phyloP scores from a whole-genome alignment of 2,888 invertebrate species.

The Lymantria monacha region DNA sequence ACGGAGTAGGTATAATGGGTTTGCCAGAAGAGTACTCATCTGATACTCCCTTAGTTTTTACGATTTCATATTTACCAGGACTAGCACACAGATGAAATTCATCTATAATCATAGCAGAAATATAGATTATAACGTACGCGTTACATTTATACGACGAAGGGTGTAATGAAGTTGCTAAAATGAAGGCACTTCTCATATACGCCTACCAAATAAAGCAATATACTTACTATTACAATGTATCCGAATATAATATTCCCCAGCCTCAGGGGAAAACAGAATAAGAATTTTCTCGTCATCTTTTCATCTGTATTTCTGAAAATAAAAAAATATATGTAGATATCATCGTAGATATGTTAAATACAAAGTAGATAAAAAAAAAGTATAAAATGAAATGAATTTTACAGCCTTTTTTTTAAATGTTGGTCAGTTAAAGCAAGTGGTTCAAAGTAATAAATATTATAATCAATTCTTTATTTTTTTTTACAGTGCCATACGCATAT shows the following conservation, averaged over 20 bases:
- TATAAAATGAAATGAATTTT: neutral
- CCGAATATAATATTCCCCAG: slow-evolving; percentile 73
- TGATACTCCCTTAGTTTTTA: no score
- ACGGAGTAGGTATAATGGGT: no score
- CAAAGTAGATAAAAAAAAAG: neutral
- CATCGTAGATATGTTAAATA: neutral
- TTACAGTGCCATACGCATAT: no score
- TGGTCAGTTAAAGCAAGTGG: no score
- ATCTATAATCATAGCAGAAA: no score
- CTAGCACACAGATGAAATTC: no score
- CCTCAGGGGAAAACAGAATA: slow-evolving; percentile 73
- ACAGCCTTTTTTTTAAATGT: no score
- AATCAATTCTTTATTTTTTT: no score
- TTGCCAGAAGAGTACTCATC: no score
- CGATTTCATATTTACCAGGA: no score
- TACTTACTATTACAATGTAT: slow-evolving; percentile 73
- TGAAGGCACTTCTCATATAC: neutral
- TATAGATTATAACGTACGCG: no score
- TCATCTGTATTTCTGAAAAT: slow-evolving; percentile 60
- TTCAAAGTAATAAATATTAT: no score
- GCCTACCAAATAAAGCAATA: slow-evolving; percentile 3
- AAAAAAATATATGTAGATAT: slow-evolving; percentile 8
- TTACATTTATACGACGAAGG: neutral
- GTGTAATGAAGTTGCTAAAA: neutral
- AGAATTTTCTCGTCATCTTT: slow-evolving; percentile 74